Conservation (phyloP, 1,140 invertebrate genomes). For the Proales similis region DNA sequence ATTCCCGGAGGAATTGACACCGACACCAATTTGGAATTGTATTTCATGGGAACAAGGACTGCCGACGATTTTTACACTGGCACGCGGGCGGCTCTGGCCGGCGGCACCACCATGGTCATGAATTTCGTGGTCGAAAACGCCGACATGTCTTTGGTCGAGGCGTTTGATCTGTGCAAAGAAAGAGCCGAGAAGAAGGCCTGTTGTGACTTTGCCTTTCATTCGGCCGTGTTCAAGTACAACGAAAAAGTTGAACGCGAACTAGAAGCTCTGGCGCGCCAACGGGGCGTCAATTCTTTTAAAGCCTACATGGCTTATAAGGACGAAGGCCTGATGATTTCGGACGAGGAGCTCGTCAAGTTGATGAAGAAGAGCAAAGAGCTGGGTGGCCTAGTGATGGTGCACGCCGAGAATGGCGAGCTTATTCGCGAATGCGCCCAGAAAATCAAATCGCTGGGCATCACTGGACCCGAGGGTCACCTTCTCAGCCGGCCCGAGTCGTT, state of each 20-base stretch:
- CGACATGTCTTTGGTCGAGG: slow-evolving; percentile 64
- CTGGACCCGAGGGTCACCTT: slow-evolving; percentile 89
- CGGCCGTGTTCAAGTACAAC: slow-evolving; percentile 83
- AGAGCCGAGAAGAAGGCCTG: slow-evolving; percentile 91
- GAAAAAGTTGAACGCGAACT: slow-evolving; percentile 58
- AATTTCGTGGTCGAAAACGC: slow-evolving; percentile 42
- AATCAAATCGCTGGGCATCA: slow-evolving; percentile 73
- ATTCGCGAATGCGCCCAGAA: slow-evolving; percentile 73
- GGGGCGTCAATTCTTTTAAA: slow-evolving; percentile 89
- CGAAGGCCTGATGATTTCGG: slow-evolving; percentile 71
- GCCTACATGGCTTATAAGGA: slow-evolving; percentile 90
- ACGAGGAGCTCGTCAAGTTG: slow-evolving; percentile 74
- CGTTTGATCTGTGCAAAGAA: slow-evolving; percentile 78
- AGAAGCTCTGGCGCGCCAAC: slow-evolving; percentile 56
- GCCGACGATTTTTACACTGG: slow-evolving; percentile 83
- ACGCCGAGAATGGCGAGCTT: slow-evolving; percentile 93
- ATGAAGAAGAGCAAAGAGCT: slow-evolving; percentile 70
- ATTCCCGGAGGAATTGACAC: slow-evolving; percentile 80
- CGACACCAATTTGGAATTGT: slow-evolving; percentile 76
- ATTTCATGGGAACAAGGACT: slow-evolving; percentile 72
- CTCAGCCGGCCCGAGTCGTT: slow-evolving; percentile 88
- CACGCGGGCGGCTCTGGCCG: slow-evolving; percentile 76
- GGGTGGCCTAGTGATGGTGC: slow-evolving; percentile 76
- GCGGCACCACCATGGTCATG: slow-evolving; percentile 84
- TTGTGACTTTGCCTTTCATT: slow-evolving; percentile 91